phyloP scores from a whole-genome alignment of 1,140 invertebrate species.

The Drosophila burlai region DNA sequence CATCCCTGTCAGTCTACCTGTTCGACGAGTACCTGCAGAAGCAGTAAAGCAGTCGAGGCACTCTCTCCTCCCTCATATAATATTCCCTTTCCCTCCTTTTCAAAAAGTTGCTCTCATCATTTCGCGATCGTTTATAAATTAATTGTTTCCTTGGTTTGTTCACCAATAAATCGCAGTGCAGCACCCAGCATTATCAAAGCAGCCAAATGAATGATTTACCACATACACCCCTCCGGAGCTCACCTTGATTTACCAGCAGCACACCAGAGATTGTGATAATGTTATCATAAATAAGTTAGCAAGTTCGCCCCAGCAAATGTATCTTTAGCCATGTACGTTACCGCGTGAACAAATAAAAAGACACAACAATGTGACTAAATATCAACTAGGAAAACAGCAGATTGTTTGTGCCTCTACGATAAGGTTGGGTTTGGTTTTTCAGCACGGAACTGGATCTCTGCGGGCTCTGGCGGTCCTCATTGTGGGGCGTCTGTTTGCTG shows the following conservation, averaged over 20 bases:
- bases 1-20: conserved; percentile 89
- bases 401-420: conserved; percentile 30
- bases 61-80: conserved; percentile 1
- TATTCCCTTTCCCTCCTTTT: conserved; percentile 10
- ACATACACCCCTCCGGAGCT: conserved; percentile 6
- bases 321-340: conserved; percentile 73
- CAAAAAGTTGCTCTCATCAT: conserved; percentile 54
- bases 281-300: conserved; percentile 74
- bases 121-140: conserved; percentile 36
- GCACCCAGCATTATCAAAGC: conserved; percentile 53
- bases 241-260: conserved; percentile 61
- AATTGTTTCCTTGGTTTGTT: conserved; percentile 53
- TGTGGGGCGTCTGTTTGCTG: conserved; percentile 32
- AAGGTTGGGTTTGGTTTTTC: conserved; percentile 32
- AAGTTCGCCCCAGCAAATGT: conserved; percentile 67
- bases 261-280: conserved; percentile 70
- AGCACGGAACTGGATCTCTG: conserved; percentile 29
- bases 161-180: conserved; percentile 72
- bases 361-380: conserved; percentile 51
- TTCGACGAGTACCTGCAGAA: conserved; percentile 93
- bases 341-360: conserved; percentile 70
- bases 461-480: conserved; percentile 8
- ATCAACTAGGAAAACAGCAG: conserved; percentile 38
- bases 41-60: conserved; percentile 64
- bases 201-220: conserved; percentile 42